Conservation (phyloP, 2,113 vertebrate species). For the Martes martes region DNA sequence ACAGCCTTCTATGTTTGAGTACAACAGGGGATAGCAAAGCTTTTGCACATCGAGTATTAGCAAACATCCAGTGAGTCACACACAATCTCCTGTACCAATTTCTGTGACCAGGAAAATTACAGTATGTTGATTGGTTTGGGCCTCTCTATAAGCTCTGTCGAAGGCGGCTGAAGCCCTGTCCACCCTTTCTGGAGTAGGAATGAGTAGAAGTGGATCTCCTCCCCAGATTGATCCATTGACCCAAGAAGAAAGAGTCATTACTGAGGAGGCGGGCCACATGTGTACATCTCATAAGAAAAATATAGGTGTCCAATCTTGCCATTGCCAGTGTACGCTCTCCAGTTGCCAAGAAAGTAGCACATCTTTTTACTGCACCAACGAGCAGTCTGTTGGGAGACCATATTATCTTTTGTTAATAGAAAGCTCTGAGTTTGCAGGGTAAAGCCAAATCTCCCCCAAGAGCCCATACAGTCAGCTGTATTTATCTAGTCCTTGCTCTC, state of each 20-base stretch:
- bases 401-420: neutral
- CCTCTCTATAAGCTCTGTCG: neutral
- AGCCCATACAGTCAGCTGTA: neutral
- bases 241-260: neutral
- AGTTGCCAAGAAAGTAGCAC: neutral
- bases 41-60: neutral
- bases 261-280: neutral
- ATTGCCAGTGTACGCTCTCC: neutral
- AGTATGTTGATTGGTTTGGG: neutral
- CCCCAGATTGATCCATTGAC: neutral
- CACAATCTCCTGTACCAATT: neutral
- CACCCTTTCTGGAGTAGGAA: neutral
- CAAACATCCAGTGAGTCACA: neutral
- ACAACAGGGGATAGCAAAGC: neutral
- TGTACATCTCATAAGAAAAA: neutral
- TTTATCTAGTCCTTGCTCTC: constrained; percentile 19
- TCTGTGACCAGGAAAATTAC: neutral
- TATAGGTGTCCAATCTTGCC: neutral
- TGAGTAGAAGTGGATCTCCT: neutral
- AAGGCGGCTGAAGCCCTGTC: neutral
- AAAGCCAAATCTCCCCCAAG: neutral
- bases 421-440: constrained; percentile 5
- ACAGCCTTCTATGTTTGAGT: neutral
- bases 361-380: neutral
- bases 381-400: neutral